Evolutionary conservation across 2,888 invertebrate genomes (phyloP).

Genomic region (Acleris emargana): DNA sequence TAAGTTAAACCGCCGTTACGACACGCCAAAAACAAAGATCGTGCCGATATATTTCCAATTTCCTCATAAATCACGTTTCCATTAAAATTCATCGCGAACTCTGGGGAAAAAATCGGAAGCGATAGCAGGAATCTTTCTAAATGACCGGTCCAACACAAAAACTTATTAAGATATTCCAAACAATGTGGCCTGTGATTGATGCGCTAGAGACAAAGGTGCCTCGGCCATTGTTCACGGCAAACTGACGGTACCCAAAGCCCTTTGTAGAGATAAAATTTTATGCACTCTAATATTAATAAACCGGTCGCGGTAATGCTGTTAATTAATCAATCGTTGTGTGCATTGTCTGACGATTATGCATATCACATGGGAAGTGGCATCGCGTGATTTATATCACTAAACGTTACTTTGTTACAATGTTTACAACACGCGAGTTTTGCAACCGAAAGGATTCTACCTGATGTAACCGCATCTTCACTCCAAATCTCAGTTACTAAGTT

Average conservation of each 20-base stretch:
- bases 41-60: constrained; percentile 48
- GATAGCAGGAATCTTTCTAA: constrained; percentile 76
- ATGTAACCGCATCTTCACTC: neutral
- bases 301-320: constrained; percentile 68
- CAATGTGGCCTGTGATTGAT: constrained; percentile 77
- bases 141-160: constrained; percentile 78
- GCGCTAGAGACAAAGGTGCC: constrained; percentile 71
- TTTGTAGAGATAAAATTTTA: constrained; percentile 61
- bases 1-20: constrained; percentile 16
- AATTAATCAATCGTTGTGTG: constrained; percentile 70
- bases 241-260: constrained; percentile 57
- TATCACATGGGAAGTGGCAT: constrained; percentile 41
- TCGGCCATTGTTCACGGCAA: constrained; percentile 60
- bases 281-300: constrained; percentile 71
- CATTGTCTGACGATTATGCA: constrained; percentile 52
- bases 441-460: constrained; percentile 1
- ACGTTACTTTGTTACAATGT: constrained; percentile 9
- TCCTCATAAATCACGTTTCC: constrained; percentile 49
- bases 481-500: constrained; percentile 9
- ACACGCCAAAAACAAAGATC: constrained; percentile 37
- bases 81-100: constrained; percentile 63
- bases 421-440: constrained; percentile 12
- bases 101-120: constrained; percentile 52
- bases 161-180: constrained; percentile 81
- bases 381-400: constrained; percentile 15